A percentile compares a stretch with the other conserved stretches of the same genome.
phyloP scores from a whole-genome alignment of 2,113 vertebrate genomes.

The Reinhardtius hippoglossoides region DNA sequence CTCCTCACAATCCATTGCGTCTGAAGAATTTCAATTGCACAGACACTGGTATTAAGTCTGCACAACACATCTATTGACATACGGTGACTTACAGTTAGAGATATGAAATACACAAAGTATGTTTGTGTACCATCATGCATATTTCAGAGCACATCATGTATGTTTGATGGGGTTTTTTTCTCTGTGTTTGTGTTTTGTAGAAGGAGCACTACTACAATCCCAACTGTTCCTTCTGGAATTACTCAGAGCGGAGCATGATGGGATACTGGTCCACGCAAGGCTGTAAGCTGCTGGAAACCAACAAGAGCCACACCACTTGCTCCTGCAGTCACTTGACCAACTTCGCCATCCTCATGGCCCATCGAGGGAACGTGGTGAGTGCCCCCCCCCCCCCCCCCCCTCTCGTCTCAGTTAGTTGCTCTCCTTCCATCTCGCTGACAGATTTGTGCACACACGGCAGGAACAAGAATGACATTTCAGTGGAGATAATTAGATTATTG shows the following conservation, averaged over 20 bases:
- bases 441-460: slow-evolving; percentile 44
- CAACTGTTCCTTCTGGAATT: slow-evolving; percentile 99
- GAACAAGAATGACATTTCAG: slow-evolving; percentile 65
- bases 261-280: slow-evolving; percentile 99
- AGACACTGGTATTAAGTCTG: background rate
- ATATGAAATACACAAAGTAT: slow-evolving; percentile 30
- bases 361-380: slow-evolving; percentile 92
- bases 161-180: slow-evolving; percentile 29
- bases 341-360: slow-evolving; percentile 99
- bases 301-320: slow-evolving; percentile 96
- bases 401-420: slow-evolving; percentile 39
- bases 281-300: slow-evolving; percentile 95
- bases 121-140: slow-evolving; percentile 41
- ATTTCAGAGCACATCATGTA: slow-evolving; percentile 42
- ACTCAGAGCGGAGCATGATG: slow-evolving; percentile 98
- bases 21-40: background rate
- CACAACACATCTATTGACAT: background rate
- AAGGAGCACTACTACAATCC: slow-evolving; percentile 98
- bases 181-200: slow-evolving; percentile 80
- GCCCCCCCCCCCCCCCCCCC: slow-evolving; percentile 10
- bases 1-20: background rate
- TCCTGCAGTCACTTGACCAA: slow-evolving; percentile 98
- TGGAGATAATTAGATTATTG: slow-evolving; percentile 71
- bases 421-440: slow-evolving; percentile 47
- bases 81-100: background rate